These are phyloP conservation scores for Battus philenor DNA, from an alignment of 1,140 invertebrate species.

Conservation along the genomic window DNA sequence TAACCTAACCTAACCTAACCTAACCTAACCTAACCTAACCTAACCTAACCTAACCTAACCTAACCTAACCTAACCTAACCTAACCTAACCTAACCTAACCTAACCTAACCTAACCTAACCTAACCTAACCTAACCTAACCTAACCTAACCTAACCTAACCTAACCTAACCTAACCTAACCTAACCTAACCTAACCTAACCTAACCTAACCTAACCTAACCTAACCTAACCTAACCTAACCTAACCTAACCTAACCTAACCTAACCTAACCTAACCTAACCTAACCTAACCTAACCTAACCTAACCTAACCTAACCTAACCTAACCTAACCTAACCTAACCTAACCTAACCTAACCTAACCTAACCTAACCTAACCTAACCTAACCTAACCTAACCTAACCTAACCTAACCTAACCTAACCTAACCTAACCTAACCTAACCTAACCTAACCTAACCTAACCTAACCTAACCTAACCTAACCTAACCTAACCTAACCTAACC, in stretches of 20 bases:
- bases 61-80: no score
- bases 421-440: background rate
- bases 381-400: no score
- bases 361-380: no score
- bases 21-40: conserved; percentile 20
- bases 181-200: conserved; percentile 21
- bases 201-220: background rate
- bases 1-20: conserved; percentile 16
- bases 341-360: conserved; percentile 31
- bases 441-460: conserved; percentile 14
- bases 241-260: conserved; percentile 24
- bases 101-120: conserved; percentile 25
- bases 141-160: conserved; percentile 1
- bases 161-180: background rate
- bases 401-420: no score
- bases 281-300: conserved; percentile 6
- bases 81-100: conserved; percentile 21
- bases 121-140: background rate
- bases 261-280: conserved; percentile 12
- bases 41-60: background rate
- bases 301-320: conserved; percentile 19
- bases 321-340: conserved; percentile 26
- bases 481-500: conserved; percentile 19
- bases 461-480: conserved; percentile 21
- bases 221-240: conserved; percentile 19